Base-by-base conservation (phyloP, 2,113 vertebrate genomes). In the Pogonocichla stellata region DNA sequence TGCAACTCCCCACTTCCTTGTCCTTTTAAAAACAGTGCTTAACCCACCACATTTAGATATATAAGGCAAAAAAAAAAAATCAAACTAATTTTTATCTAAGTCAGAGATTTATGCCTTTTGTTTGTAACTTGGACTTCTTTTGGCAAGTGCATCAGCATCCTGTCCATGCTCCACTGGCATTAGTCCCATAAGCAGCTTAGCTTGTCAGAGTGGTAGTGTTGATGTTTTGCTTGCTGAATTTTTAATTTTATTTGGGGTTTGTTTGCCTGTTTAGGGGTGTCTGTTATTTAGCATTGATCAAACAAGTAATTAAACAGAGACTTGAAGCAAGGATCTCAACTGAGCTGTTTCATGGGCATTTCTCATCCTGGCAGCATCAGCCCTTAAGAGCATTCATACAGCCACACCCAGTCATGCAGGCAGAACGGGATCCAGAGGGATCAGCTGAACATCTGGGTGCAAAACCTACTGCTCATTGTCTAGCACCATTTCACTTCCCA, bases 11-110 rank as follows among this genome's bases (percentile, higher is more conserved):
- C 18, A 18, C 8, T 45, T 73, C 60, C 26, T 38, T 60, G n/a
- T 77, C 62, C 64, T 71, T 95, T 97, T 90, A 88, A 95, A 96
- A 94, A 81, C 56, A 42, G 6, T 71, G 9, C 47, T 97, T 97
- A 97, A 82, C 56, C n/a, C 25, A 79, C 75, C 54, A 53, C 64
- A 45, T 75, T 88, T 29, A 83, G 17, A 69, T 91, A 45, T 1
- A 11, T 70, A 56, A 43, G 8, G 8, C 38, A 8, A 73, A 42
- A 42, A 86, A 79, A 86, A 80, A 88, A 67, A 50, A 79, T 45
- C 66, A 75, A 95, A 60, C 8, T 8, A 50, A 12, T 91, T 93
- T 62, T 69, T 94, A 93, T 78, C 62, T 62, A 86, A 90, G 86
- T 51, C 31, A 66, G 47, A 84, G n/a, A 60, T 87, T 64, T 73